Conservation (phyloP, 2,888 invertebrate species). For the Rosalia funebris region DNA sequence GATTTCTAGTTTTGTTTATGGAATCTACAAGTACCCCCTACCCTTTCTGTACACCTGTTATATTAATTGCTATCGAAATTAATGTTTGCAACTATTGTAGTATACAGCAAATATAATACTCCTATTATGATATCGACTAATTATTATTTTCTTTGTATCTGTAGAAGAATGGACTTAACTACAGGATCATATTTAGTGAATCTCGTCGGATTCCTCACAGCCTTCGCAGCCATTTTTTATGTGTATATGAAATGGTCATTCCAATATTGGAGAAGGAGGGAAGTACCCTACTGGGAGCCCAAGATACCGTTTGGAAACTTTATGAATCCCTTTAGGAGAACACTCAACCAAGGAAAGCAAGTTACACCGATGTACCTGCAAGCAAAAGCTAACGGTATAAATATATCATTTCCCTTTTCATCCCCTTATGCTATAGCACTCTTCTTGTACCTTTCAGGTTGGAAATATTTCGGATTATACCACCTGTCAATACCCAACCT, state of each 20-base stretch:
- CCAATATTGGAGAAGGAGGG: not conserved
- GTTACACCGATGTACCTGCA: not conserved
- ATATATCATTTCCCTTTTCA: no score
- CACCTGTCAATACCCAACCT: not conserved
- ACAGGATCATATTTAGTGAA: not conserved
- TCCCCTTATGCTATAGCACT: no score
- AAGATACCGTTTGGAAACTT: not conserved
- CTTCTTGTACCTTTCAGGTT: no score
- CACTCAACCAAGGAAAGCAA: not conserved
- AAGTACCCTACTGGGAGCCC: not conserved
- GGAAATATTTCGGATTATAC: constrained; percentile 6
- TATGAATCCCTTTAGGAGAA: not conserved
- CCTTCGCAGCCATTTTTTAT: not conserved
- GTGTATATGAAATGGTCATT: not conserved
- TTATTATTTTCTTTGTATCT: no score
- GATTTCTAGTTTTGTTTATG: no score
- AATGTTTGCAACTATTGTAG: no score
- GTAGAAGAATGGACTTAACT: not conserved
- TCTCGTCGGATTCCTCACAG: not conserved
- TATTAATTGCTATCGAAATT: no score
- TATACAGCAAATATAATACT: no score
- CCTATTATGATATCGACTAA: no score
- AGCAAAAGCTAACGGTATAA: not conserved
- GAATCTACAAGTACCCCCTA: no score
- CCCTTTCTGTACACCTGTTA: no score